Evolutionary conservation across 2,797 vertebrate genomes (phyloP), one percentile per base, ranked within the genome.

Genomic region (Molossus alvarezi): DNA sequence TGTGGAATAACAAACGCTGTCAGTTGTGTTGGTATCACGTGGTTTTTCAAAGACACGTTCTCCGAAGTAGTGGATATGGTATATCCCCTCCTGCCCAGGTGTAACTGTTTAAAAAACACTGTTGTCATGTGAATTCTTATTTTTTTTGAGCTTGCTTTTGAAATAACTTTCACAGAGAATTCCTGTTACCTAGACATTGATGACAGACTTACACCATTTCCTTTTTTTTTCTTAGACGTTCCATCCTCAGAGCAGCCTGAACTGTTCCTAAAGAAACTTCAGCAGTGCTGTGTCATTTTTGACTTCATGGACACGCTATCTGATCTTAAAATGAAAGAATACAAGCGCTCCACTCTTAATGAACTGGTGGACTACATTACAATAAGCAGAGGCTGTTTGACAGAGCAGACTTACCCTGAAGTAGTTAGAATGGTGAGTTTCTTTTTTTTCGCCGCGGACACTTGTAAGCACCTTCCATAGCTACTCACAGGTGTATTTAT

Each of bases 251-350:
- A 99, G 99, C 99, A 99, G 99, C 99, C 99, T 97, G 99, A 99
- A 99, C 99, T 99, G 99, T 99, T 99, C 99, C 99, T 99, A 99
- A 99, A 99, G 99, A 99, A 99, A 99, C 99, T 99, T 98, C 99
- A 99, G 98, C 99, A 99, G 99, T 99, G 99, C 99, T 99, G 99
- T 98, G 99, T 99, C 91, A 99, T 99, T 98, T 99, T 99, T 98
- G 99, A 99, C 99, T 99, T 99, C 99, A 99, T 99, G 99, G 99
- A 99, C 99, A 99, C 99, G 94, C 99, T 99, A 98, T 99, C 99
- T 93, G 99, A 99, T 99, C 99, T 99, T 98, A 99, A 99, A 99
- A 99, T 99, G 99, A 99, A 99, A 99, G 99, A 99, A 99, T 99
- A 99, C 99, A 99, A 99, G 98, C 99, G 99, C 98, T 99, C 99